These are phyloP conservation scores for Himalopsyche tibetana DNA, from an alignment of 2,888 invertebrate species.

Conservation along the genomic window DNA sequence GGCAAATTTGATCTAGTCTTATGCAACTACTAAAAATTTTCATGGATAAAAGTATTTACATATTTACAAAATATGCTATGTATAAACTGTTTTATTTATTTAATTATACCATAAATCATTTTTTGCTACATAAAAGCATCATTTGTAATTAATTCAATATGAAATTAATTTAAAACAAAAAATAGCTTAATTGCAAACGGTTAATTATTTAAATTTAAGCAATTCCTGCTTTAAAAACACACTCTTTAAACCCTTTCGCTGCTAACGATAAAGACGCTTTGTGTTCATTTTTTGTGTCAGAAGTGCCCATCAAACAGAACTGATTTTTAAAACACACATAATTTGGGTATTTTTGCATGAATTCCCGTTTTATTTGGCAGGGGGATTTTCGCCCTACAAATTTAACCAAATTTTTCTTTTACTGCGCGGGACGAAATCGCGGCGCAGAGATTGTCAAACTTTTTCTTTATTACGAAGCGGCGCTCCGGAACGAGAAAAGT, in stretches of 20 bases:
- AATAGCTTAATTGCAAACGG: not conserved
- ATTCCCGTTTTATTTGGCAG: conserved; percentile 2
- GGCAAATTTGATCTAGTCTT: no score
- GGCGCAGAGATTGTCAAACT: conserved; percentile 21
- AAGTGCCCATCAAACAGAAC: conserved; percentile 16
- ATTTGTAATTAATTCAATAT: not conserved
- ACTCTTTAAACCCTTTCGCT: conserved; percentile 8
- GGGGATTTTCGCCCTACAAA: conserved; percentile 30
- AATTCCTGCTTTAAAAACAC: not conserved
- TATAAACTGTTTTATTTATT: no score
- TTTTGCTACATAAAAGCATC: no score
- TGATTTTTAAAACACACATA: conserved; percentile 30
- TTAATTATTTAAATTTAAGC: conserved; percentile 23
- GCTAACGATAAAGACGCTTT: conserved; percentile 18
- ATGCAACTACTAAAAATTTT: no score
- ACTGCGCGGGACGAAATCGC: conserved; percentile 16
- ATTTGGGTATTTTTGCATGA: conserved; percentile 30
- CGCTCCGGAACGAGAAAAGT: conserved; percentile 27
- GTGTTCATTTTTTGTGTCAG: conserved; percentile 1
- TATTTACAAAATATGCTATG: no score
- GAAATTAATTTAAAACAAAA: not conserved
- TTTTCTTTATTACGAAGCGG: conserved; percentile 18
- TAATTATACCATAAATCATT: no score
- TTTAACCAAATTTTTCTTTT: conserved; percentile 11
- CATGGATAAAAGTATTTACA: no score